Conservation (phyloP, 2,888 invertebrate genomes). For the Anthrax anthrax region DNA sequence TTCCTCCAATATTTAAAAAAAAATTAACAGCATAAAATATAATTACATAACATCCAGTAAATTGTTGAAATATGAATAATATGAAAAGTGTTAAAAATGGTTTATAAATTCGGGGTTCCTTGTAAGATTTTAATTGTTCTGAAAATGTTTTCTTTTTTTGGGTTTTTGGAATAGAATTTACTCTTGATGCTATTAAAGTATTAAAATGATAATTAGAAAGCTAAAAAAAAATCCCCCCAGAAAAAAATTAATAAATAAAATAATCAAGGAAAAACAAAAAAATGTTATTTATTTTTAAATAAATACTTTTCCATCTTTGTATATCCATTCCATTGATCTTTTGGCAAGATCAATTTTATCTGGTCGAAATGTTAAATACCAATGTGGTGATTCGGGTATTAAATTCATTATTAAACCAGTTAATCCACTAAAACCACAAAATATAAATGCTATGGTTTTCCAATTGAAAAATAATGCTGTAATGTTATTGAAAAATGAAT, state of each 20-base stretch:
- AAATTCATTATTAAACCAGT: constrained; percentile 29
- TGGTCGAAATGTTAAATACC: constrained; percentile 36
- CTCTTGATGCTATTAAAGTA: background rate
- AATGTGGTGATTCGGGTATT: constrained; percentile 44
- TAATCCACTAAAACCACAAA: constrained; percentile 26
- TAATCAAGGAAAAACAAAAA: background rate
- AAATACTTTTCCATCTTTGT: constrained; percentile 28
- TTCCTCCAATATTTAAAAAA: constrained; percentile 14
- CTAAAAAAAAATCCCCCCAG: no score
- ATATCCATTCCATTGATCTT: constrained; percentile 35
- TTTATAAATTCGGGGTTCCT: constrained; percentile 33
- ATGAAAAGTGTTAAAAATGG: constrained; percentile 36
- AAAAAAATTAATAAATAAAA: background rate
- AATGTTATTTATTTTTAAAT: constrained; percentile 11
- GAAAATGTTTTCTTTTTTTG: background rate
- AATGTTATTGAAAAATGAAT: background rate
- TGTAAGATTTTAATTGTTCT: background rate
- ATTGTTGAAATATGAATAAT: constrained; percentile 41
- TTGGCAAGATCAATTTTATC: constrained; percentile 26
- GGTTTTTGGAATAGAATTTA: background rate
- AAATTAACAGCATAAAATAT: constrained; percentile 36
- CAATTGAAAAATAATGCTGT: constrained; percentile 33
- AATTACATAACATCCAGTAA: constrained; percentile 41
- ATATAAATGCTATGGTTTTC: constrained; percentile 36
- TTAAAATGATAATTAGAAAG: constrained; percentile 7